Evolutionary conservation across 2,797 vertebrate species (phyloP), one percentile per base, ranked within the genome.

Genomic region (Hybognathus amarus): DNA sequence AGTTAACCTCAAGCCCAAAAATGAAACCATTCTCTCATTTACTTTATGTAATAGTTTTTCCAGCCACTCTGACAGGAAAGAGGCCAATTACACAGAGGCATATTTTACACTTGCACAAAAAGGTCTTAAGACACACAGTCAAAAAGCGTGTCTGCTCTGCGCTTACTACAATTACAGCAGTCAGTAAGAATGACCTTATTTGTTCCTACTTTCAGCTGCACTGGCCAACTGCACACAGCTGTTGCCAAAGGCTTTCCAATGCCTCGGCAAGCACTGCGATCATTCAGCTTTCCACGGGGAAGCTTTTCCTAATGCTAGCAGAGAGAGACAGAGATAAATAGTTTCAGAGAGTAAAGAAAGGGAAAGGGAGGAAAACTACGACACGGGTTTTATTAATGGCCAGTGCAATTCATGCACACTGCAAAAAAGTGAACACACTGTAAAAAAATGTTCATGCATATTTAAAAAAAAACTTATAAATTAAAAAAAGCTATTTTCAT

Each of bases 171-270:
- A 82, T 82, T 82, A 82, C 69, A 74, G 69, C 80, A 82, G 69
- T 82, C 69, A 74, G 69, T 74, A 82, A 82, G 69, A 82, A 82
- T 82, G 80, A 82, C 70, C 80, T 82, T 82, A 82, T 82, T 82
- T 82, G 80, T 82, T 82, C 80, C 80, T 82, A 82, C 63, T 54
- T 82, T 52, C 80, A 75, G 71, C 70, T 67, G 70, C 70, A 75
- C 61, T 22, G 45, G 71, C 80, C 71, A 82, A 82, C 71, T 82
- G 80, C 61, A 75, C 71, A 76, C 80, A 82, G 80, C 61, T 82
- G 80, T 67, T 82, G 70, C 71, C 80, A 76, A 76, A 54, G 71
- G 71, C 80, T 82, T 56, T 75, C 71, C 80, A 76, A 54, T 76
- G 69, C 69, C 42, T 82, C 59, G 13, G 42, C 80, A 74, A 82